phyloP scores from a whole-genome alignment of 2,797 vertebrate species.

The Pristis pectinata region DNA sequence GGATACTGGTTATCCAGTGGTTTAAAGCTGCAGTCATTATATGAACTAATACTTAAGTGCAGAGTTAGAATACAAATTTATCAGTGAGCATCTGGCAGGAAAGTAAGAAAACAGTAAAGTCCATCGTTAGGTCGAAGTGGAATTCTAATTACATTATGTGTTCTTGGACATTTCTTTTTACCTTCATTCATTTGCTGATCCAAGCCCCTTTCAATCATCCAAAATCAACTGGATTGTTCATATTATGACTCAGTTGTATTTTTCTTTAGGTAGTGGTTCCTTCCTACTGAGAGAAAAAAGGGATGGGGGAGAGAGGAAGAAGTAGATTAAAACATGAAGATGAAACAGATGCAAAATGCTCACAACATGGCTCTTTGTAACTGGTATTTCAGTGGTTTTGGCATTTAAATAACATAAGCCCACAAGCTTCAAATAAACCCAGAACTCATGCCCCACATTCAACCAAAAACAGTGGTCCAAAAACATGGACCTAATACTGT shows the following conservation, averaged over 20 bases:
- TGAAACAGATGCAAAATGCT: not conserved
- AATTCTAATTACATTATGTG: not conserved
- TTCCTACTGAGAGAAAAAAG: not conserved
- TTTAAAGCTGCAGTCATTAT: not conserved
- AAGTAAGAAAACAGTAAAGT: not conserved
- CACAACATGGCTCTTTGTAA: not conserved
- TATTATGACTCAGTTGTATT: not conserved
- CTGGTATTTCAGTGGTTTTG: not conserved
- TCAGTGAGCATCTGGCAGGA: not conserved
- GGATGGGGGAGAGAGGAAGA: not conserved
- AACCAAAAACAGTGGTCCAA: not conserved
- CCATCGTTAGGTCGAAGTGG: not conserved
- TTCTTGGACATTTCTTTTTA: not conserved
- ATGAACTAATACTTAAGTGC: not conserved
- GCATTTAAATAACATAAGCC: no score
- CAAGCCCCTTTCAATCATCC: not conserved
- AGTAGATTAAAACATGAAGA: not conserved
- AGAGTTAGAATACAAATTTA: constrained; percentile 18
- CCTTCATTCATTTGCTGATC: constrained; percentile 1
- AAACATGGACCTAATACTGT: not conserved
- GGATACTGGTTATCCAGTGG: not conserved
- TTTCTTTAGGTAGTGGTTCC: not conserved
- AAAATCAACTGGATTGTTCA: not conserved
- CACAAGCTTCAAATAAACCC: not conserved
- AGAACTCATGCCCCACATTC: not conserved